These are phyloP conservation scores for Euproctis similis DNA, from an alignment of 2,888 invertebrate genomes.

Conservation along the genomic window DNA sequence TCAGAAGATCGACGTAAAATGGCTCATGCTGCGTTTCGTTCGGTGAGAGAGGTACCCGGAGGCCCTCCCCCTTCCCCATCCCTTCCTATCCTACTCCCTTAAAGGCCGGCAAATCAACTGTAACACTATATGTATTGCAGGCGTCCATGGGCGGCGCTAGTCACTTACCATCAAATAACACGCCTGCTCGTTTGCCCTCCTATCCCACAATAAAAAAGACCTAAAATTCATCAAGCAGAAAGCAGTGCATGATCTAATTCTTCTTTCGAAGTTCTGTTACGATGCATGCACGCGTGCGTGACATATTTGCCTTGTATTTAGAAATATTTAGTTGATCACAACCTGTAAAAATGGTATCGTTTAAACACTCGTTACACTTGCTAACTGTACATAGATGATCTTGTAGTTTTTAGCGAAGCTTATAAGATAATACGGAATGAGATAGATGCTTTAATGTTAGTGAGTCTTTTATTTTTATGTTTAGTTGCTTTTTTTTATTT, in stretches of 20 bases:
- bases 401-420: slow-evolving; percentile 4
- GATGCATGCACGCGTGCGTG: slow-evolving; percentile 12
- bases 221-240: neutral
- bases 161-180: too few species aligned
- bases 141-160: too few species aligned
- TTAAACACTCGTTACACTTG: slow-evolving; percentile 21
- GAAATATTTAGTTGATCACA: slow-evolving; percentile 10
- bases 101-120: too few species aligned
- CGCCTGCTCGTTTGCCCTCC: too few species aligned
- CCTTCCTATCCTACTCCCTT: too few species aligned
- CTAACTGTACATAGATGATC: slow-evolving; percentile 12
- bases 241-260: neutral
- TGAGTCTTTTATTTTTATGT: slow-evolving; percentile 4
- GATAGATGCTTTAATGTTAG: slow-evolving; percentile 4
- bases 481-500: slow-evolving; percentile 1
- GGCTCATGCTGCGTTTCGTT: too few species aligned
- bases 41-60: too few species aligned
- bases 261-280: slow-evolving; percentile 4
- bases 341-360: slow-evolving; percentile 16
- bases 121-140: too few species aligned
- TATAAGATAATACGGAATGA: slow-evolving; percentile 1
- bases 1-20: too few species aligned
- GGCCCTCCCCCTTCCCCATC: too few species aligned
- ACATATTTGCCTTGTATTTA: slow-evolving; percentile 3
- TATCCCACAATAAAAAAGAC: too few species aligned